Evolutionary conservation across 2,113 vertebrate species (phyloP), one percentile per base, ranked within the genome.

Genomic region (Microcebus murinus): DNA sequence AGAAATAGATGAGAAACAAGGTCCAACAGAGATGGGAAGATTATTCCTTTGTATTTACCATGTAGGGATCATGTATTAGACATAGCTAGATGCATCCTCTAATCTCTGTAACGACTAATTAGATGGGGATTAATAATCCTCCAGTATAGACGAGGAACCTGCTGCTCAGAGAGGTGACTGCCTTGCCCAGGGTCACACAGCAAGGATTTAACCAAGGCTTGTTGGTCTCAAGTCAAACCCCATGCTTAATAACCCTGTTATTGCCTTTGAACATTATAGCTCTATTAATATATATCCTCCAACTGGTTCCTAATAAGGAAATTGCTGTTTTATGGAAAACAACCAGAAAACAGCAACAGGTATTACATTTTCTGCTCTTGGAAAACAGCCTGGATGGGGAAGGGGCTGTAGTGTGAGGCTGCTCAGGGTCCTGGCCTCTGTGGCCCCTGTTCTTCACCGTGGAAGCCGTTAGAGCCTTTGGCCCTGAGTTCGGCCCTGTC

Each of bases 1-100:
- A 68, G 90, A 70, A 36, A 94, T 42, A 95, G n/a, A 82, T 67
- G 74, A 92, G 80, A 52, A 76, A 65, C 31, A n/a, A 50, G 18
- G 6, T 57, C 39, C 93, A 55, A 27, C 15, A 52, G 63, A 81
- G 61, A 71, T 14, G 29, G n/a, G 23, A 61, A 36, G 34, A n/a
- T 45, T 34, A 39, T 81, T 50, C 12, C 23, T 61, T 8, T 23
- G 36, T 52, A 52, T 59, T 76, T 79, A 48, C 76, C 18, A 17
- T 3, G 3, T 39, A 73, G 61, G 93, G n/a, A 21, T 82, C 67
- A 85, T 2, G 3, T 67, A 65, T 31, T 17, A 85, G 52, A 18
- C 13, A 71, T 0, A 90, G 31, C 20, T 29, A 36, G 48, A 25
- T 2, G 17, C 0, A 12, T 81, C 39, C 57, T 77, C 45, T 77